A percentile compares a stretch with the other conserved stretches of the same genome.
Evolutionary conservation across 2,888 invertebrate species (phyloP).

Genomic region (Eremobia ochroleuca): DNA sequence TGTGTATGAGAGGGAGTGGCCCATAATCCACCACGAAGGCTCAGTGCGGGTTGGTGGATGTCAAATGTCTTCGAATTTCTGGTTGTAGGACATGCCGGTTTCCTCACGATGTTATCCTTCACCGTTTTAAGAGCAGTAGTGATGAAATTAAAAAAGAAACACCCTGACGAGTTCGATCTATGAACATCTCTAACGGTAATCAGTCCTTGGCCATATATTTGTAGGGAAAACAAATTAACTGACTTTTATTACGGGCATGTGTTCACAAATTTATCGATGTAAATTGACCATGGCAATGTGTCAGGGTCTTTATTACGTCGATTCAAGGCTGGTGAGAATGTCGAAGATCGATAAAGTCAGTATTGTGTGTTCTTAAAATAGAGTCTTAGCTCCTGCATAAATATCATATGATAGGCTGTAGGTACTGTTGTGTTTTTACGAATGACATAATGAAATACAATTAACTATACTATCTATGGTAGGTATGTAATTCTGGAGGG

Average conservation of each 20-base stretch:
- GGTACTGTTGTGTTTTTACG: not conserved
- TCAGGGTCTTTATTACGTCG: conserved; percentile 44
- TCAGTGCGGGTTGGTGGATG: too few relatives aligned
- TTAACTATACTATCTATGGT: not conserved
- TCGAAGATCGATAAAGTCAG: conserved; percentile 26
- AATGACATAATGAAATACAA: not conserved
- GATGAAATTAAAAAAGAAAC: not conserved
- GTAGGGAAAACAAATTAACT: conserved; percentile 11
- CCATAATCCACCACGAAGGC: too few relatives aligned
- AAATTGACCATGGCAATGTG: conserved; percentile 40
- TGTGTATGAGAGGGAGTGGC: too few relatives aligned
- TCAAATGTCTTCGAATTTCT: too few relatives aligned
- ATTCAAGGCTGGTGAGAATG: conserved; percentile 29
- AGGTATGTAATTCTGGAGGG: not conserved
- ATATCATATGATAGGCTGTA: not conserved
- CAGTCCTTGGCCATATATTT: not conserved
- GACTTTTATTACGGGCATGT: conserved; percentile 19
- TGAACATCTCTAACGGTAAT: not conserved
- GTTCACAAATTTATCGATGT: conserved; percentile 26
- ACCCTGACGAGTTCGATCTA: not conserved
- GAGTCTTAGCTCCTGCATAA: not conserved
- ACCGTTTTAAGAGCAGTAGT: too few relatives aligned
- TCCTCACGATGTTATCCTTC: too few relatives aligned
- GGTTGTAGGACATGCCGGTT: too few relatives aligned
- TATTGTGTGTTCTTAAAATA: conserved; percentile 21